phyloP scores from a whole-genome alignment of 2,888 invertebrate species.

The Cryptus armator region DNA sequence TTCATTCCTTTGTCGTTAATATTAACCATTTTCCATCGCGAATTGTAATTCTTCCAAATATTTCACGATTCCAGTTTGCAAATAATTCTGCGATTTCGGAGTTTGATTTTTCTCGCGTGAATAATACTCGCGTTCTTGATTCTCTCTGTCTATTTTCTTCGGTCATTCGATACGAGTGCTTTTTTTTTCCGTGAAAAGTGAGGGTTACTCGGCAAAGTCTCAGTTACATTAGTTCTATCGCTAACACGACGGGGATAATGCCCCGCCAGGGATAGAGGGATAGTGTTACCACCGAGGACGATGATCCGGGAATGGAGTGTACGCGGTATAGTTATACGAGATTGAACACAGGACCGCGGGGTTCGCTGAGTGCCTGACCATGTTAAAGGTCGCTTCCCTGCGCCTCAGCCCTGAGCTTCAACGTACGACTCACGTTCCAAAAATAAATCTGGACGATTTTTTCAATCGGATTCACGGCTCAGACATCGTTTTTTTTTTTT shows the following conservation, averaged over 20 bases:
- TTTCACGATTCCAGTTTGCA: neutral
- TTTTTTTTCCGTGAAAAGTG: neutral
- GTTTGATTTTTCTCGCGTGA: neutral
- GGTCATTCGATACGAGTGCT: constrained; percentile 8
- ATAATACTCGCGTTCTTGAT: neutral
- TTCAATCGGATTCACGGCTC: neutral
- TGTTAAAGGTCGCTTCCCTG: constrained; percentile 57
- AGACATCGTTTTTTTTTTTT: neutral
- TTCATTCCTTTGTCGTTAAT: neutral
- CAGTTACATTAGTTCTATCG: constrained; percentile 49
- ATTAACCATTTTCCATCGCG: neutral
- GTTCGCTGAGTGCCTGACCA: constrained; percentile 62
- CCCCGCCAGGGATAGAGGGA: constrained; percentile 29
- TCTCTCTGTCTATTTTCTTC: neutral
- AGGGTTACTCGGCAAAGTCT: constrained; percentile 36
- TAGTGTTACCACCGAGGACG: constrained; percentile 44
- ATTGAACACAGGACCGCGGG: constrained; percentile 39
- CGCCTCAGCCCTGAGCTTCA: neutral
- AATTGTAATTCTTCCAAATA: neutral
- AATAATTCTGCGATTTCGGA: neutral
- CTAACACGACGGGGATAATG: constrained; percentile 47
- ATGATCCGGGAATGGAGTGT: constrained; percentile 50
- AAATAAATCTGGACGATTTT: constrained; percentile 43
- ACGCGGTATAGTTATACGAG: constrained; percentile 37
- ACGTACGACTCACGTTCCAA: constrained; percentile 25